Evolutionary conservation across 2,797 vertebrate species (phyloP), one percentile per base, ranked within the genome.

Genomic region (Melanogrammus aeglefinus): DNA sequence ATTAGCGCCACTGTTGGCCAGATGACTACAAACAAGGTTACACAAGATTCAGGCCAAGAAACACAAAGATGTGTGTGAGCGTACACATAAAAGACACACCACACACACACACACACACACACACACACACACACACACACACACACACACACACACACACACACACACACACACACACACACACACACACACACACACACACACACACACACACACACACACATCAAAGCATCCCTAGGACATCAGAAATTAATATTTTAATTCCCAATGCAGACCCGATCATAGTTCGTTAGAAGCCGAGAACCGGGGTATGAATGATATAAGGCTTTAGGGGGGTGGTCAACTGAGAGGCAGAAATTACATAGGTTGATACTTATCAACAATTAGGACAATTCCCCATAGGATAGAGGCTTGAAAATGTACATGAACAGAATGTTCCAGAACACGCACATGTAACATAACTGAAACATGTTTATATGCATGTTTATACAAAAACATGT

Each of bases 1-100:
- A 47, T 4, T 47, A 13, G 44, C 84, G 95, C 88, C 84, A 87
- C 74, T 57, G 18, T 57, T 57, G 47, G 47, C 18, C 47, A 47
- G 18, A 57, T 57, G 16, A 57, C 18, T 21, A 21, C 47, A 57
- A 57, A 21, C 47, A 63, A 63, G 16, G 57, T 63, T n/a, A n/a
- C 57, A 63, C 57, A 24, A 63, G 57, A 63, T 63, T 63, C 5
- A 63, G 47, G 18, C 18, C 47, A 63, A 24, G 57, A 63, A 63
- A 6, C 18, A 63, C 21, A 63, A 7, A 63, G 6, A 63, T 12
- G 44, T 47, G 44, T 4, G 4, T 6, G 16, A 24, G 18, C 57
- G 21, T 5, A n/a, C 51, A 63, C 51, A n/a, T n/a, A n/a, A n/a
- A n/a, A n/a, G n/a, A 21, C 39, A 70, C 29, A 78, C 71, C 16